Percentiles rank a stretch among this genome's conserved stretches.
phyloP scores from a whole-genome alignment of 2,888 invertebrate species.

The Oithona nana region DNA sequence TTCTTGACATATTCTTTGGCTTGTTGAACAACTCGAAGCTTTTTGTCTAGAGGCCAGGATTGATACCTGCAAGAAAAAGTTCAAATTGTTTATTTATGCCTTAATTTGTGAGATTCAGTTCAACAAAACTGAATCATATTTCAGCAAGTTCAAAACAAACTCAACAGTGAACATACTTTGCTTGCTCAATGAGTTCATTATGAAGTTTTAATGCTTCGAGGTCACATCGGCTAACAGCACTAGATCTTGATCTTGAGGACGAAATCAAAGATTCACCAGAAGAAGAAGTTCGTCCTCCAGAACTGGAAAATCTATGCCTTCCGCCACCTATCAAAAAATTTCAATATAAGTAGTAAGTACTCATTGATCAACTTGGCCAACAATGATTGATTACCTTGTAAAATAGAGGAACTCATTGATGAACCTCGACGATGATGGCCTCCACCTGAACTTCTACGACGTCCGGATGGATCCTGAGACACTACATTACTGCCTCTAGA shows the following conservation, averaged over 20 bases:
- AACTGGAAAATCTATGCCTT: conserved; percentile 3
- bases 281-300: background rate
- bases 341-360: too few relatives aligned
- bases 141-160: background rate
- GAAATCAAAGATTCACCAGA: background rate
- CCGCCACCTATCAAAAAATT: too few relatives aligned
- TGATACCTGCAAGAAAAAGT: conserved; percentile 35
- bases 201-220: background rate
- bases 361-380: too few relatives aligned
- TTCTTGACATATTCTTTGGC: conserved; percentile 70
- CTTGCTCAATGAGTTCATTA: conserved; percentile 15
- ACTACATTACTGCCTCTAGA: background rate
- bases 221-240: conserved; percentile 1
- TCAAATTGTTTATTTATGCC: too few relatives aligned
- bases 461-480: background rate
- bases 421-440: background rate
- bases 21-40: conserved; percentile 56
- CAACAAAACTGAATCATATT: too few relatives aligned
- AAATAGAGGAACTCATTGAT: too few relatives aligned
- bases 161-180: background rate
- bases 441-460: background rate
- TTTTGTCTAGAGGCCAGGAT: conserved; percentile 61
- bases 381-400: too few relatives aligned
- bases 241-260: background rate
- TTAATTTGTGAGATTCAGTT: too few relatives aligned